Evolutionary conservation across 2,888 invertebrate genomes (phyloP), one percentile per base, ranked within the genome.

Genomic region (Hirtodrosophila trivittata): DNA sequence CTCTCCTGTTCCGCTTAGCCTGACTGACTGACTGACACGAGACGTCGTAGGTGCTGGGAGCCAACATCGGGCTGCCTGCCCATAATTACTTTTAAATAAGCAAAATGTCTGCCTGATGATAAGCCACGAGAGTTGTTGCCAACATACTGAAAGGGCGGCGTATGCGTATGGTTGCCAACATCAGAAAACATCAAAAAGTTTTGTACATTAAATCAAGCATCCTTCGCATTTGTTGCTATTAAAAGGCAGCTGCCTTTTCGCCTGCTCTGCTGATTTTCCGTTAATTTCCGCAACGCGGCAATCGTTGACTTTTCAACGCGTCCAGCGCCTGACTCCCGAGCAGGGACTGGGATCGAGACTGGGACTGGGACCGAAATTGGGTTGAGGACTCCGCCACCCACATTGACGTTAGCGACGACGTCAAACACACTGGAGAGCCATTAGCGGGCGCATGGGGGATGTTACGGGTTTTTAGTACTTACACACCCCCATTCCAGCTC

Each of bases 241-340:
- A 81, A 74, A 71, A 58, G 69, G 33, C 60, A 58, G 52, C 62
- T 57, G 70, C 66, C 66, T 68, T 62, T 66, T 63, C 50, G 60
- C 70, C 64, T 64, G 60, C 65, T 74, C 67, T 63, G 65, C 78
- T 81, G 84, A 78, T 84, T 83, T 84, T 84, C 75, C 84, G 84
- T 83, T 83, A 83, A 83, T 83, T 83, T 83, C 82, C 82, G 82
- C 82, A 84, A 71, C 84, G 82, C 82, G 82, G 77, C 82, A 83
- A 81, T 83, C 82, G 82, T 84, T 83, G 82, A 83, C 82, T 83
- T 82, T 78, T 83, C 84, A 83, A 78, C 78, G 75, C 56, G 37
- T 39, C 62, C 55, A 55, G 42, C 41, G 14, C 30, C 18, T 18
- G 39, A 25, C 25, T 2, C 50, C 39, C 63, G 28, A 46, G 30